These are phyloP conservation scores for Pygoscelis adeliae DNA, from an alignment of 2,113 vertebrate genomes.

Conservation along the genomic window DNA sequence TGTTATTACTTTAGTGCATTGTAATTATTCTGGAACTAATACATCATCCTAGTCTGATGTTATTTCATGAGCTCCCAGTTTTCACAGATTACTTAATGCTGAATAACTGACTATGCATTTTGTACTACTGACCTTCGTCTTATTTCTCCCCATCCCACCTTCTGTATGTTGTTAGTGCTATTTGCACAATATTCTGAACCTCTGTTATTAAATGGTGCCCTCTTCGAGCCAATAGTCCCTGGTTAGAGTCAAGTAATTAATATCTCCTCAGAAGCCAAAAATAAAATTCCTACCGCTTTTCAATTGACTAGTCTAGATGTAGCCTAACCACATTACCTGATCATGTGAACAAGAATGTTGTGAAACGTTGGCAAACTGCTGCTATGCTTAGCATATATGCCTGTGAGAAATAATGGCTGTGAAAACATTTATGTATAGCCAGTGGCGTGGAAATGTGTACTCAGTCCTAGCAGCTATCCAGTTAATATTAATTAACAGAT, in stretches of 20 bases:
- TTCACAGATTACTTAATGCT: neutral
- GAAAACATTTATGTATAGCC: neutral
- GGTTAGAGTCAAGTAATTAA: neutral
- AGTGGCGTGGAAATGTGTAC: neutral
- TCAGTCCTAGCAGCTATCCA: neutral
- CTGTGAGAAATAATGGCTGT: neutral
- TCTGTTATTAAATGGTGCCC: neutral
- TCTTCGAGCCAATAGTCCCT: neutral
- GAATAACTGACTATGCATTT: neutral
- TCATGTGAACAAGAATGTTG: neutral
- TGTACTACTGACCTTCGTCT: neutral
- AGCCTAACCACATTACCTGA: neutral
- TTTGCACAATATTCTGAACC: neutral
- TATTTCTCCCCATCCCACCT: neutral
- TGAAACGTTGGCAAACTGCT: neutral
- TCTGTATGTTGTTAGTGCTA: neutral
- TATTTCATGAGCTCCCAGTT: neutral
- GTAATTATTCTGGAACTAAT: neutral
- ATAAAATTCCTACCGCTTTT: neutral
- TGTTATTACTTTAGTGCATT: neutral
- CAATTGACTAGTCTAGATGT: neutral
- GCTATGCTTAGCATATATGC: neutral
- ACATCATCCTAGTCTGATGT: neutral
- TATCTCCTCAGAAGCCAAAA: neutral
- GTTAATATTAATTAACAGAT: neutral